phyloP scores from a whole-genome alignment of 2,888 invertebrate species.

The Panzeria rudis region DNA sequence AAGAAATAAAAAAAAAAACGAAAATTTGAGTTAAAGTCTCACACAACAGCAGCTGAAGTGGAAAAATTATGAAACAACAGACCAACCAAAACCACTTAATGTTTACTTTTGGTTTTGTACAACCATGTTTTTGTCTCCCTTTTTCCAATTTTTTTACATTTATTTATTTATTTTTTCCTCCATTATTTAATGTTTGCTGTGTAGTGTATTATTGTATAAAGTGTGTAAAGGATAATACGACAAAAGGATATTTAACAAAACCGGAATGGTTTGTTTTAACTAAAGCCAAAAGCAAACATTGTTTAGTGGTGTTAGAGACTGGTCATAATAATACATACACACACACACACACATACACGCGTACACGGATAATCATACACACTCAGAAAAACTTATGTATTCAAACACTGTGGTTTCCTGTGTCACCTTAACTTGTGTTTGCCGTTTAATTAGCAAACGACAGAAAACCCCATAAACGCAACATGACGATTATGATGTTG shows the following conservation, averaged over 20 bases:
- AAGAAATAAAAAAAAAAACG: background rate
- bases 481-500: constrained; percentile 33
- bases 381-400: background rate
- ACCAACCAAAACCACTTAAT: constrained; percentile 61
- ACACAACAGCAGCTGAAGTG: constrained; percentile 35
- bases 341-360: background rate
- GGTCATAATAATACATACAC: constrained; percentile 26
- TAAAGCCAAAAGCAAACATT: constrained; percentile 59
- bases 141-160: background rate
- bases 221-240: constrained; percentile 57
- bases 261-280: constrained; percentile 36
- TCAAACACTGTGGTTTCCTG: constrained; percentile 61
- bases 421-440: constrained; percentile 71
- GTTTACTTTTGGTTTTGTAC: constrained; percentile 55
- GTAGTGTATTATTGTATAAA: constrained; percentile 10
- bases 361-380: background rate
- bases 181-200: constrained; percentile 19
- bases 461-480: constrained; percentile 68
- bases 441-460: constrained; percentile 71
- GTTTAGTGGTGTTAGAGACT: constrained; percentile 63
- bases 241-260: constrained; percentile 47
- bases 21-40: constrained; percentile 41
- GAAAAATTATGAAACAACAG: constrained; percentile 58
- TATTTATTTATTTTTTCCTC: background rate
- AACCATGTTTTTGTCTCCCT: background rate